Conservation (phyloP, 2,797 vertebrate species). For the Parambassis ranga region DNA sequence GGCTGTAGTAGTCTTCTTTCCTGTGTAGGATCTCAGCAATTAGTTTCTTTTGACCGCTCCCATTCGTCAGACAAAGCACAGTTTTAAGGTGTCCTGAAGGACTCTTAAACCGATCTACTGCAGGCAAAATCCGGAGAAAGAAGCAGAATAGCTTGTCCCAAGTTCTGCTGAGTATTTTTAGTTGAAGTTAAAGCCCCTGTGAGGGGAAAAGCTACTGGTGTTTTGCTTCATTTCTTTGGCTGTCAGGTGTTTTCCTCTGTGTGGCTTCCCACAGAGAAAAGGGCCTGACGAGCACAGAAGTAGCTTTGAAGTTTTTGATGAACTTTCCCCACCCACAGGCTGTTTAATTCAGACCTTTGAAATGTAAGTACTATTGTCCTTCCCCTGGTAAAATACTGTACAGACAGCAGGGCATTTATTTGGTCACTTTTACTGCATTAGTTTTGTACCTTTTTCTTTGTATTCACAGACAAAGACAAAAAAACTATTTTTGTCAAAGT, state of each 20-base stretch:
- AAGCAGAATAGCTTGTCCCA: constrained; percentile 7
- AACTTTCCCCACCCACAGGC: constrained; percentile 35
- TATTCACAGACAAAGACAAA: neutral
- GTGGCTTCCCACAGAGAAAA: constrained; percentile 28
- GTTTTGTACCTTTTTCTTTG: neutral
- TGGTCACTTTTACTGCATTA: neutral
- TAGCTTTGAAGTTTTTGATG: constrained; percentile 51
- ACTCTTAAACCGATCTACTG: constrained; percentile 1
- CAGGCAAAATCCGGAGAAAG: constrained; percentile 9
- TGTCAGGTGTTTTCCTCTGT: constrained; percentile 52
- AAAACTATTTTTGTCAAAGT: neutral
- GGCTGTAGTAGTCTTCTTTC: constrained; percentile 24
- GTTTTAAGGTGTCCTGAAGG: constrained; percentile 8
- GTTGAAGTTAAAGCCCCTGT: constrained; percentile 16
- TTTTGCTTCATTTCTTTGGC: constrained; percentile 31
- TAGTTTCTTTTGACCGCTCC: constrained; percentile 24
- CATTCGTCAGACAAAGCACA: neutral
- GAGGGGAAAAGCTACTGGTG: constrained; percentile 25
- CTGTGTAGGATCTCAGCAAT: constrained; percentile 21
- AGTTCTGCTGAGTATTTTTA: constrained; percentile 24
- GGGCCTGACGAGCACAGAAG: constrained; percentile 11
- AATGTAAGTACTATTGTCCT: constrained; percentile 15
- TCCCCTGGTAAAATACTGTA: neutral
- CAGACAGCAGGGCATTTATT: neutral
- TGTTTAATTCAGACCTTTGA: constrained; percentile 28